Conservation (phyloP, 1,140 invertebrate genomes). For the Diachasma alloeum region DNA sequence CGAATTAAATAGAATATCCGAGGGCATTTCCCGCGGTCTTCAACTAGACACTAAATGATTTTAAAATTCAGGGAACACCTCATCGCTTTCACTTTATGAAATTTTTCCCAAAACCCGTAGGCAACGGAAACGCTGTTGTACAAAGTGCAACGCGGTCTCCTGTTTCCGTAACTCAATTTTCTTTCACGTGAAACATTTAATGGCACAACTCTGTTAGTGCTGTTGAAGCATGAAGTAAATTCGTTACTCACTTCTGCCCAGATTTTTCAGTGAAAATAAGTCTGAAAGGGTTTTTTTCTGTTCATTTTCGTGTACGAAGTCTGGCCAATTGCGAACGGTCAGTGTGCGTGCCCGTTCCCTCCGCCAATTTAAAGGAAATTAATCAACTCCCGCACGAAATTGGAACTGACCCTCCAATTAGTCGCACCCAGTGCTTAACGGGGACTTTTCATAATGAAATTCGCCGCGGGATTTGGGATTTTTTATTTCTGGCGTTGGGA, state of each 20-base stretch:
- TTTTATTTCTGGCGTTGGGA: background rate
- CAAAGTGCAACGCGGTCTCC: background rate
- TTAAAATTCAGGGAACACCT: background rate
- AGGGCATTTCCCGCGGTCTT: too few relatives aligned
- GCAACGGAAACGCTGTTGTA: background rate
- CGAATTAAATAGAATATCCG: too few relatives aligned
- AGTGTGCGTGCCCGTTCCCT: background rate
- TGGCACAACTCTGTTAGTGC: background rate
- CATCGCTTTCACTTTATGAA: background rate
- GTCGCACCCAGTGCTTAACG: background rate
- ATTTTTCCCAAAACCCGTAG: background rate
- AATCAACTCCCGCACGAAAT: background rate
- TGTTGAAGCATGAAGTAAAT: background rate
- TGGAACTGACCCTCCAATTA: background rate
- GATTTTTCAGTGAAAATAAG: background rate
- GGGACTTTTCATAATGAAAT: background rate
- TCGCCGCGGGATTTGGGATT: background rate
- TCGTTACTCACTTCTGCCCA: background rate
- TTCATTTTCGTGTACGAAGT: background rate
- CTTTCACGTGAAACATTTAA: background rate
- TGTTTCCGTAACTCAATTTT: background rate
- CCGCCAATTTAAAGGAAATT: background rate
- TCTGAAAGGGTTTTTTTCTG: background rate
- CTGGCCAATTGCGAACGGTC: background rate
- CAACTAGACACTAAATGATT: background rate